Conservation (phyloP, 2,888 invertebrate genomes). For the Platycheirus albimanus region DNA sequence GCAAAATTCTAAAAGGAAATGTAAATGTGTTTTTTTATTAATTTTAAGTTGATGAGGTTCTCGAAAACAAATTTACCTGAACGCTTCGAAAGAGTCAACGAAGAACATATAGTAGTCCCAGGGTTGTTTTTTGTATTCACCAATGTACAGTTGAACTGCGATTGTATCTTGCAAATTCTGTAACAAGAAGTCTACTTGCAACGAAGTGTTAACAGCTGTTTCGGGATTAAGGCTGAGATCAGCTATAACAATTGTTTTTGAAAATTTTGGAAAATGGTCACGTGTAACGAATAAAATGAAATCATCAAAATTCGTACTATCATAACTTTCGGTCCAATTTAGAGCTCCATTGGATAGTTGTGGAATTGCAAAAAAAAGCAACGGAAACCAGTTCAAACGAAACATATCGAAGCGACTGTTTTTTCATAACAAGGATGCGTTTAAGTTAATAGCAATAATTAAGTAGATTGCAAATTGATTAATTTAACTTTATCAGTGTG, state of each 20-base stretch:
- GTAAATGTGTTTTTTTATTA: no score
- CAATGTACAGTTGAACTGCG: constrained; percentile 75
- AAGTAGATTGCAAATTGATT: no score
- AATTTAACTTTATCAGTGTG: no score
- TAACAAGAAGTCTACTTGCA: constrained; percentile 75
- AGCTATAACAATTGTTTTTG: constrained; percentile 18
- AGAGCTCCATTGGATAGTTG: neutral
- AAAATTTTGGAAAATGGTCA: constrained; percentile 1
- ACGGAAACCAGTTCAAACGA: neutral
- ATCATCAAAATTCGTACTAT: neutral
- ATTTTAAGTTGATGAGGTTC: neutral
- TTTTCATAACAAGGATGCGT: no score
- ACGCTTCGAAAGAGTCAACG: constrained; percentile 76
- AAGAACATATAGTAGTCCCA: constrained; percentile 77
- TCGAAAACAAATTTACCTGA: constrained; percentile 75
- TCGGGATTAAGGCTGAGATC: constrained; percentile 1
- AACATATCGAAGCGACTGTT: constrained; percentile 14
- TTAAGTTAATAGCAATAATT: no score
- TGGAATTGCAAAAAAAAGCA: neutral
- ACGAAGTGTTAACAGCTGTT: constrained; percentile 15
- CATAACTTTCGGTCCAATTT: neutral
- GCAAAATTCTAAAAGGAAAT: neutral
- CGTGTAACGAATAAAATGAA: constrained; percentile 11
- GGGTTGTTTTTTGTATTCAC: constrained; percentile 62
- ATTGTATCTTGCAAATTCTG: constrained; percentile 63